Conservation (phyloP, 2,888 invertebrate species). For the Tiliacea aurago region DNA sequence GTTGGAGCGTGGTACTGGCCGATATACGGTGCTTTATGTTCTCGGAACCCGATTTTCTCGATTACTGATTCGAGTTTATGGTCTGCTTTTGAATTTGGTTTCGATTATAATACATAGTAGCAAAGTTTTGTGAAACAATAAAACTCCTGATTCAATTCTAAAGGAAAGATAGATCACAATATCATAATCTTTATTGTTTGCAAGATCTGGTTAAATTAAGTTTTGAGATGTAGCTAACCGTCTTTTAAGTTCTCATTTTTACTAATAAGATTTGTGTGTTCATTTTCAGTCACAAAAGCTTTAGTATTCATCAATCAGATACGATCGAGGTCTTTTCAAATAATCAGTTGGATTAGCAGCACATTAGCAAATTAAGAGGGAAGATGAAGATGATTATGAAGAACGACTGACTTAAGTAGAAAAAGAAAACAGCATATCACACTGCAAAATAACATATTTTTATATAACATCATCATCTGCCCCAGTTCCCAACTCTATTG, state of each 20-base stretch:
- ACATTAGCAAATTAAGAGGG: neutral
- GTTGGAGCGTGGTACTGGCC: constrained; percentile 43
- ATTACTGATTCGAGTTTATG: constrained; percentile 1
- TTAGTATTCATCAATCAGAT: neutral
- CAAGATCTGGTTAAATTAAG: neutral
- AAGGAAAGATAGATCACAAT: neutral
- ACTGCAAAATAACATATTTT: neutral
- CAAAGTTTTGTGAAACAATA: neutral
- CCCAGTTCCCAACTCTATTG: too few species aligned
- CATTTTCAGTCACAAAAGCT: neutral
- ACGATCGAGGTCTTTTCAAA: neutral
- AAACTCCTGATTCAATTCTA: neutral
- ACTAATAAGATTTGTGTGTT: neutral
- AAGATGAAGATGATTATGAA: too few species aligned
- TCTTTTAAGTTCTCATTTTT: neutral
- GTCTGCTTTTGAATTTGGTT: neutral
- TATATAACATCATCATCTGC: too few species aligned
- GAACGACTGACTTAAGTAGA: neutral
- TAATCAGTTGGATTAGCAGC: neutral
- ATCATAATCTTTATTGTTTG: neutral
- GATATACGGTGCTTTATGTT: constrained; percentile 32
- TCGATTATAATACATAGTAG: neutral
- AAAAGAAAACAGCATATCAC: neutral
- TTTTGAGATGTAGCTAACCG: neutral
- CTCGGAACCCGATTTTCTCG: neutral